A percentile compares a stretch with the other conserved stretches of the same genome.
Conservation (phyloP, 2,888 invertebrate species). For the Carcina quercana region DNA sequence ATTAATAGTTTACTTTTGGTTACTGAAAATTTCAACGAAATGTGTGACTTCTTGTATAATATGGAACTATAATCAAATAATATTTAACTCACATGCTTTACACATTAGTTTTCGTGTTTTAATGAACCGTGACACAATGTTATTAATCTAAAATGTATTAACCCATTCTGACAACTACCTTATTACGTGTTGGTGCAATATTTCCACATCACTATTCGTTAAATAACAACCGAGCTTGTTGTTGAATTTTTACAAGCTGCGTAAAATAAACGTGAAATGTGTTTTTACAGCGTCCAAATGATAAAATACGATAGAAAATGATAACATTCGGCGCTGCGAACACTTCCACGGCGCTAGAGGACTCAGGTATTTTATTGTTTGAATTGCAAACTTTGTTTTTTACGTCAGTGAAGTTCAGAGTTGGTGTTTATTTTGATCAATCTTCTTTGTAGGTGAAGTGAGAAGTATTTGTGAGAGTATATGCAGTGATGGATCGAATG, state of each 20-base stretch:
- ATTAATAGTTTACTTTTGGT: no score
- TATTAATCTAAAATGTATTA: no score
- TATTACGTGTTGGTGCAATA: no score
- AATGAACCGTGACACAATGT: no score
- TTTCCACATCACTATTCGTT: conserved; percentile 52
- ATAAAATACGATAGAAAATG: conserved; percentile 56
- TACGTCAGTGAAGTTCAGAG: conserved; percentile 18
- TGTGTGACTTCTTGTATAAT: no score
- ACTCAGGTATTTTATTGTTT: conserved; percentile 65
- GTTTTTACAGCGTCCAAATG: conserved; percentile 51
- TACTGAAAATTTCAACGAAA: no score
- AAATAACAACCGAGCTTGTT: conserved; percentile 56
- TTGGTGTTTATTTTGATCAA: conserved; percentile 1
- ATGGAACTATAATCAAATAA: no score
- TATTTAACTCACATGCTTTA: no score
- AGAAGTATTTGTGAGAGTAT: conserved; percentile 70
- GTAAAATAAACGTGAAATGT: conserved; percentile 40
- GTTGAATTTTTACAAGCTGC: conserved; percentile 36
- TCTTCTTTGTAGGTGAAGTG: conserved; percentile 50
- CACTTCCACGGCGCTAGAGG: conserved; percentile 54
- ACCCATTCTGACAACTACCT: no score
- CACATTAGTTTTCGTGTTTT: no score
- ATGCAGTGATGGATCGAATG: conserved; percentile 70
- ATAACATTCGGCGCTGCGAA: conserved; percentile 62
- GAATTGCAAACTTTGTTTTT: conserved; percentile 32